phyloP scores from a whole-genome alignment of 2,113 vertebrate species.

The Guaruba guarouba region DNA sequence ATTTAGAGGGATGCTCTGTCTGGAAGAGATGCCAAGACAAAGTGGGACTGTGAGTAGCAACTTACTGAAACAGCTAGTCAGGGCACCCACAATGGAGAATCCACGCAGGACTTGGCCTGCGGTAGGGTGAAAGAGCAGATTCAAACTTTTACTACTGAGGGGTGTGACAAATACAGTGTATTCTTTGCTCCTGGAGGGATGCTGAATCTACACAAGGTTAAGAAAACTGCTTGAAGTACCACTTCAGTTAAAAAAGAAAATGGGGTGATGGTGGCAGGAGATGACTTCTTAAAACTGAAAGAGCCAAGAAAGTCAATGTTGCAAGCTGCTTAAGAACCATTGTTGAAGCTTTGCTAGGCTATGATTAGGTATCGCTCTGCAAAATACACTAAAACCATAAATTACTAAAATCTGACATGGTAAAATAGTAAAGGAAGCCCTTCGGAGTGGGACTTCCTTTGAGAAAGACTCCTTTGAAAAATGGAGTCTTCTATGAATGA shows the following conservation, averaged over 20 bases:
- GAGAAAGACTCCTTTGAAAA: neutral
- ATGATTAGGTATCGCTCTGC: neutral
- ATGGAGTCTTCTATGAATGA: neutral
- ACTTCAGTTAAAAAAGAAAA: neutral
- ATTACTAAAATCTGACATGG: neutral
- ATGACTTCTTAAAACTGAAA: neutral
- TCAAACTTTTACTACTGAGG: fast-evolving
- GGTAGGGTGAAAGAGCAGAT: neutral
- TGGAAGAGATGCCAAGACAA: neutral
- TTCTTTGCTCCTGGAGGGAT: neutral
- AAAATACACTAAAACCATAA: neutral
- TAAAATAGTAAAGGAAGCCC: neutral
- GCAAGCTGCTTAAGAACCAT: neutral
- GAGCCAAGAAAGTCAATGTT: neutral
- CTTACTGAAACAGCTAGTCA: neutral
- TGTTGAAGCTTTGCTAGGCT: neutral
- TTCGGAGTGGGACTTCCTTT: neutral
- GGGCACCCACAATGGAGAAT: neutral
- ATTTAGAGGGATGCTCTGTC: neutral
- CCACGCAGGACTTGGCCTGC: fast-evolving
- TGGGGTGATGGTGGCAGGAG: neutral
- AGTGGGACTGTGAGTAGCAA: neutral
- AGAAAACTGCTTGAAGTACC: neutral
- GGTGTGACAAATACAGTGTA: neutral
- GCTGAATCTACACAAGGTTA: neutral